These are phyloP conservation scores for Encarsia formosa DNA, from an alignment of 2,888 invertebrate species.

Conservation along the genomic window DNA sequence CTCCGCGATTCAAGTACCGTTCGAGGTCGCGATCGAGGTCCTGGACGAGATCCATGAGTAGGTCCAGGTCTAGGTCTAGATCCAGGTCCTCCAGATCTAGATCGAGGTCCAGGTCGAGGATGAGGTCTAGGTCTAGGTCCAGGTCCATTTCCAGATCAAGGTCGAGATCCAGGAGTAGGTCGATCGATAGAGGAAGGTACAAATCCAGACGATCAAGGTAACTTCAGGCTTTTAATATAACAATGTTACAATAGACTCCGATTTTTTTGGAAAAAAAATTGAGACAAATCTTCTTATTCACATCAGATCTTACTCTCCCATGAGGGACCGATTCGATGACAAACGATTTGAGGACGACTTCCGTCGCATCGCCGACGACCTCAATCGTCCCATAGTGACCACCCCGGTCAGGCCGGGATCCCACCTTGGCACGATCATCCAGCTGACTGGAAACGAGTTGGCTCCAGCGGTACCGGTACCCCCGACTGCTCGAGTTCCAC, in stretches of 20 bases:
- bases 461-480: slow-evolving; percentile 21
- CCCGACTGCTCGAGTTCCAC: neutral
- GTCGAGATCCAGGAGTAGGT: slow-evolving; percentile 33
- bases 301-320: slow-evolving; percentile 23
- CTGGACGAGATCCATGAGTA: slow-evolving; percentile 45
- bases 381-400: slow-evolving; percentile 9
- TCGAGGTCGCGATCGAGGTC: slow-evolving; percentile 44
- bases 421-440: slow-evolving; percentile 46
- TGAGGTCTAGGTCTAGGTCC: slow-evolving; percentile 36
- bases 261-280: no score
- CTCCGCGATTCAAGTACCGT: slow-evolving; percentile 36
- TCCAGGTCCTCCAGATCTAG: slow-evolving; percentile 37
- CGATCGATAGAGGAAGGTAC: slow-evolving; percentile 32
- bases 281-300: neutral
- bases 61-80: slow-evolving; percentile 36
- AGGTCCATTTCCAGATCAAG: slow-evolving; percentile 35
- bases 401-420: slow-evolving; percentile 23
- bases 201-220: slow-evolving; percentile 41
- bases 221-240: neutral
- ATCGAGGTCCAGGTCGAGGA: slow-evolving; percentile 34
- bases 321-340: slow-evolving; percentile 9
- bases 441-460: slow-evolving; percentile 33
- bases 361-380: slow-evolving; percentile 9
- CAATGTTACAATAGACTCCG: neutral
- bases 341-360: slow-evolving; percentile 11